These are phyloP conservation scores for Listronotus oregonensis DNA, from an alignment of 1,140 invertebrate genomes.

Conservation along the genomic window DNA sequence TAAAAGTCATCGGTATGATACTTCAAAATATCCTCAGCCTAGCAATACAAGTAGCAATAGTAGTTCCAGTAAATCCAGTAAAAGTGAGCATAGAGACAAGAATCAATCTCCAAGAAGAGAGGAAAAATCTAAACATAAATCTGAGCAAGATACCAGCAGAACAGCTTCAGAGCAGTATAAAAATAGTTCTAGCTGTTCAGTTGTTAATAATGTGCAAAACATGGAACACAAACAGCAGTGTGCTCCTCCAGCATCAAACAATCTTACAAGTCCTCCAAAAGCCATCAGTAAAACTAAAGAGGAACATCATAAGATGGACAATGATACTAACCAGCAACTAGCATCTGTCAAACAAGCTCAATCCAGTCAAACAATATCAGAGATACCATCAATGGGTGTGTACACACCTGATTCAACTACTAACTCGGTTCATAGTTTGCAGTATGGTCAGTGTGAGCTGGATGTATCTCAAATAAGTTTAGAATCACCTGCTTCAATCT, in stretches of 20 bases:
- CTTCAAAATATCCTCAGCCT: constrained; percentile 21
- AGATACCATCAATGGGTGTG: constrained; percentile 77
- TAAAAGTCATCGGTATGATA: constrained; percentile 48
- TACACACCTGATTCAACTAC: constrained; percentile 84
- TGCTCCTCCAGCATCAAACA: background rate
- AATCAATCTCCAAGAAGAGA: constrained; percentile 49
- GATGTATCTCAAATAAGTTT: constrained; percentile 82
- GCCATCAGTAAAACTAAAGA: constrained; percentile 24
- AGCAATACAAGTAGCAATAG: constrained; percentile 35
- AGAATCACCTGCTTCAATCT: constrained; percentile 85
- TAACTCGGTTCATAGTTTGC: constrained; percentile 81
- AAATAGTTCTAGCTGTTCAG: constrained; percentile 17
- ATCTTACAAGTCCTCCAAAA: constrained; percentile 4
- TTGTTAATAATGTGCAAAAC: constrained; percentile 15
- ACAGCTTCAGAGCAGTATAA: constrained; percentile 23
- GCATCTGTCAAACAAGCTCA: constrained; percentile 61
- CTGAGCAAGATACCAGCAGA: constrained; percentile 33
- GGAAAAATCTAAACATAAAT: constrained; percentile 42
- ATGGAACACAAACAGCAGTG: constrained; percentile 19
- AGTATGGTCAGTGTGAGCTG: constrained; percentile 79
- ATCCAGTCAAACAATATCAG: constrained; percentile 62
- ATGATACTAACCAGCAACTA: constrained; percentile 23
- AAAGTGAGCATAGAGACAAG: constrained; percentile 53
- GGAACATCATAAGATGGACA: constrained; percentile 22
- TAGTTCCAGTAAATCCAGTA: constrained; percentile 41